Base-by-base conservation (phyloP, 1,140 invertebrate genomes). In the Drosophila willistoni region DNA sequence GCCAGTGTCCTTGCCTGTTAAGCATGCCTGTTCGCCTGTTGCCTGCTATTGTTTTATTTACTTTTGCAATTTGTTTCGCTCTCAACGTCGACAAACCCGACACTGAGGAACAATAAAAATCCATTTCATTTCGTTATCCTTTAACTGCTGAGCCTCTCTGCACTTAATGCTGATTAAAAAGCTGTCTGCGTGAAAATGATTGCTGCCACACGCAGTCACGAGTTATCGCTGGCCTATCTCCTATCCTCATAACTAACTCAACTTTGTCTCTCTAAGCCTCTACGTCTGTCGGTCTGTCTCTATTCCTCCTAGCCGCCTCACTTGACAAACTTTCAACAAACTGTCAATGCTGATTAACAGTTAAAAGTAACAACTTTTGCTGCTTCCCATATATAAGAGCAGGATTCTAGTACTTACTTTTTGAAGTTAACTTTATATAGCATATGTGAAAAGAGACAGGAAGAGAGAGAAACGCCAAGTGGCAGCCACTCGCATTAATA, bases 41-140 rank as follows among this genome's bases (percentile, higher is more conserved):
- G 63, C 59, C 71, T 47, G 79, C 72, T 81, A 79, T 87, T 87
- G 83, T 80, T 87, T 87, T 87, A 83, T 87, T 89, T 83, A 83
- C 79, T 83, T 86, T 86, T 69, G 69, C 83, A 83, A 83, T 86
- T 86, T 86, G 83, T 87, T 87, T 79, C 73, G 7, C 17, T 9
- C 7, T 36, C 34, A 3, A 10, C 34, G 34, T 36, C 44, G 44
- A 47, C 44, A 5, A 60, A 29, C 29, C 29, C 77, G 57, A 42
- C 64, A 78, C 78, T 54, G 57, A 60, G 61, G 34, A 79, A 87
- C 83, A 86, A 87, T 86, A 86, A 87, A 86, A 86, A 87, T 82
- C 72, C 83, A 82, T 81, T 86, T 78, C 69, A 71, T 69, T 69
- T 54, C 65, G 57, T 68, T 64, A 74, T 80, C 51, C 61, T 68